Percentiles rank a stretch among this genome's conserved stretches.
These are phyloP conservation scores for Drosophila formosana DNA, from an alignment of 2,888 invertebrate genomes.

Conservation along the genomic window DNA sequence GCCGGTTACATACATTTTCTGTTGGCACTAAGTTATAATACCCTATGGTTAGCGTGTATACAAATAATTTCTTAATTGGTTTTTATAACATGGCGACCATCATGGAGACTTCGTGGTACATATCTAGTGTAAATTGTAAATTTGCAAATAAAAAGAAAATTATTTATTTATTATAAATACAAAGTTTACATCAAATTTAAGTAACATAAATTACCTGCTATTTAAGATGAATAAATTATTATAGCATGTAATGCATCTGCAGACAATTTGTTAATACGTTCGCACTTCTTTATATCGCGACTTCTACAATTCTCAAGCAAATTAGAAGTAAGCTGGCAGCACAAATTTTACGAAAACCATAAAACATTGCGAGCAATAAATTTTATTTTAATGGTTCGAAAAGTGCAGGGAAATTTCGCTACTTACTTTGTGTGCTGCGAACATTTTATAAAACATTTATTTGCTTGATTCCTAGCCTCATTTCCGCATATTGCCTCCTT, in stretches of 20 bases:
- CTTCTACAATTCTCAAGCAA: slow-evolving; percentile 51
- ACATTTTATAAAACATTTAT: slow-evolving; percentile 82
- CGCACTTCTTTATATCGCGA: slow-evolving; percentile 43
- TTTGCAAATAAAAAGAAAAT: no score
- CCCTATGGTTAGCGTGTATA: no score
- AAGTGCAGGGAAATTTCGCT: slow-evolving; percentile 59
- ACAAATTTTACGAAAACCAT: slow-evolving; percentile 53
- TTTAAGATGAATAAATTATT: not conserved
- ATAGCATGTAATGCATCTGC: slow-evolving; percentile 13
- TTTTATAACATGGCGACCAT: no score
- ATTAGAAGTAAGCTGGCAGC: slow-evolving; percentile 40
- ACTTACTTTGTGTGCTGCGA: slow-evolving; percentile 60
- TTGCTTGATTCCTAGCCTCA: slow-evolving; percentile 81
- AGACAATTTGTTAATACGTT: slow-evolving; percentile 35
- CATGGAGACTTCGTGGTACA: no score
- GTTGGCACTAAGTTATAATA: no score
- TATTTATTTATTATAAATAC: no score
- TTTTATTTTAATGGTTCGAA: slow-evolving; percentile 78
- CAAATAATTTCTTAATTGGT: no score
- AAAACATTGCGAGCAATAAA: slow-evolving; percentile 79
- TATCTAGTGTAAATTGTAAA: no score
- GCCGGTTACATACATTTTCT: no score
- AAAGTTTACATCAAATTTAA: no score
- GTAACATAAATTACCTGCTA: not conserved
- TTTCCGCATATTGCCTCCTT: slow-evolving; percentile 61